Base-by-base conservation (phyloP, 2,797 vertebrate genomes). In the Ciconia nigra region DNA sequence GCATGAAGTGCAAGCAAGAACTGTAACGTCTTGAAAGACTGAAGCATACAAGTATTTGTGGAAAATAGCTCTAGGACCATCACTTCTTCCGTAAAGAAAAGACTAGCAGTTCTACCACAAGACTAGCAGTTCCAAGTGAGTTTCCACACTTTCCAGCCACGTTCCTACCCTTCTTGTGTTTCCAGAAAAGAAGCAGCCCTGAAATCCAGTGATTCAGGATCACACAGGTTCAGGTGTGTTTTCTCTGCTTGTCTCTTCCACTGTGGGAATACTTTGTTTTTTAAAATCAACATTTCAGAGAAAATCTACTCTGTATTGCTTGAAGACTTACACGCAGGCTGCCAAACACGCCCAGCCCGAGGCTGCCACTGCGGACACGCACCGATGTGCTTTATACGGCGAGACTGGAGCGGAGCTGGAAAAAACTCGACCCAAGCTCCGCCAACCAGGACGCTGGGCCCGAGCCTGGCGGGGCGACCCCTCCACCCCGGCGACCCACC, bases 211-310 rank as follows among this genome's bases (percentile, higher is more conserved):
- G 10, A 6, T 39, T 39, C 37, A 39, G 37, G 37, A 10, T 39
- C 37, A 39, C 37, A 39, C 37, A 39, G 12, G 11, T 10, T 21
- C 18, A 14, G 21, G 20, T 44, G 2, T 1, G 35, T 37, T 47
- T 17, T 52, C 6, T 54, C 12, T 1, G 17, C 59, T 73, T 7
- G 1, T 4, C n/a, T 54, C 77, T 41, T 24, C 12, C 28, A 35
- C 67, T 17, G 24, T 0, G 29, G 20, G 26, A 37, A 6, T 1
- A 5, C 0, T 18, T 13, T 8, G 1, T 2, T 15, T 22, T 29
- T 5, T 2, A 13, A 35, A 2, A 24, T 1, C 29, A 33, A 22
- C 1, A 4, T 10, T 55, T 35, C 16, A 3, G 2, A 15, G 2
- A 66, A 42, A 62, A 25, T 0, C 10, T 5, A 5, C 29, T n/a